Base-by-base conservation (phyloP, 2,113 vertebrate species). In the Rhinolophus ferrumequinum region DNA sequence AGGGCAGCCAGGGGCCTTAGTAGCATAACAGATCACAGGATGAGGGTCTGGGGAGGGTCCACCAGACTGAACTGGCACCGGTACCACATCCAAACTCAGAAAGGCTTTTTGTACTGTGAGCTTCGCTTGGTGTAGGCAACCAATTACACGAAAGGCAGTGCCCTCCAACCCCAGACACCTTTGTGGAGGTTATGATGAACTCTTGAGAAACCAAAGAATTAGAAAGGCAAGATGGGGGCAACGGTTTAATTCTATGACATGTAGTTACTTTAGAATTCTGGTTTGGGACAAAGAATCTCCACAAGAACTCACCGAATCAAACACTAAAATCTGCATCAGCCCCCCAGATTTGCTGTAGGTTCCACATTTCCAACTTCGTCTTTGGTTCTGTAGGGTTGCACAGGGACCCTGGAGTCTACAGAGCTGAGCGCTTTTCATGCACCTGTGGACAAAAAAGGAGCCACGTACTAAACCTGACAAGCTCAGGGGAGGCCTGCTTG, bases 201-300 rank as follows among this genome's bases (percentile, higher is more conserved):
- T 75, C 60, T 56, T 70, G 83, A 62, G 81, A 85, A 81, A 79
- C 50, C 38, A 44, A 56, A 62, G 77, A 30, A 47, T 70, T 77
- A 83, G 60, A 82, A 91, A n/a, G 41, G 8, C 8, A 4, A 4
- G 62, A 2, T 15, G 14, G 10, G 19, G 38, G 26, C 8, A 9
- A 18, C 30, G 30, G 15, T 96, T 69, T 81, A 52, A 70, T 54
- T 82, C 18, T 70, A 44, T 64, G 35, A 24, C n/a, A 54, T 28
- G 52, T 10, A 69, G 11, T 69, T 76, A 52, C 47, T 38, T 89
- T 30, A 90, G 38, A 94, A 84, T 90, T 97, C 89, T 93, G 50
- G 16, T 64, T 77, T 56, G 58, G 47, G 44, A 76, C 54, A 52
- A 77, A 92, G 52, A 14, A 14, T 60, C 30, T 88, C 66, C 44